Evolutionary conservation across 2,888 invertebrate genomes (phyloP).

Genomic region (Halocaridina rubra): DNA sequence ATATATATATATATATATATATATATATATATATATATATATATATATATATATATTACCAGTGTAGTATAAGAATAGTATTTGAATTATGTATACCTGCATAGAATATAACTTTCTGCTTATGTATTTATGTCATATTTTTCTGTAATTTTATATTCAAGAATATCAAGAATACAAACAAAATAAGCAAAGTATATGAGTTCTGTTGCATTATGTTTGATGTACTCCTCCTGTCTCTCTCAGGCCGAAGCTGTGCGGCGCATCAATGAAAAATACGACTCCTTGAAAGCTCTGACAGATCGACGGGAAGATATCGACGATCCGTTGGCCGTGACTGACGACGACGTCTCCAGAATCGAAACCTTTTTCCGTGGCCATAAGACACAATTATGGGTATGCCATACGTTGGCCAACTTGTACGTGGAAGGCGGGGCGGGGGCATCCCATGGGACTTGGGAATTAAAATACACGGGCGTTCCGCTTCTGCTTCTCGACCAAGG

Average conservation of each 20-base stretch:
- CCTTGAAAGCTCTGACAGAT: conserved; percentile 51
- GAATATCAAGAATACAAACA: too few relatives aligned
- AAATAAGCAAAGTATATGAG: too few relatives aligned
- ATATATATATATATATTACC: neutral
- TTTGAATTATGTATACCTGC: too few relatives aligned
- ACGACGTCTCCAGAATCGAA: conserved; percentile 78
- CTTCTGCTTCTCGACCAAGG: conserved; percentile 82
- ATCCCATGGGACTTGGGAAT: conserved; percentile 73
- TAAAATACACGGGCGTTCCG: conserved; percentile 83
- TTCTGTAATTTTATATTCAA: too few relatives aligned
- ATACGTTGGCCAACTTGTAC: conserved; percentile 80
- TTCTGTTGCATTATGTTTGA: too few relatives aligned
- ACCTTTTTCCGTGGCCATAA: conserved; percentile 81
- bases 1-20: neutral
- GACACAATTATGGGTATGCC: conserved; percentile 82
- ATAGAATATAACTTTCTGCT: too few relatives aligned
- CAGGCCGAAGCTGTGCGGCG: conserved; percentile 54
- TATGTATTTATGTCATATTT: too few relatives aligned
- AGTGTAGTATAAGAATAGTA: too few relatives aligned
- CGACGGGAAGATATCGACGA: conserved; percentile 53
- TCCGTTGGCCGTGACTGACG: conserved; percentile 71
- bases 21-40: neutral
- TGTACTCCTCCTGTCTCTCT: neutral
- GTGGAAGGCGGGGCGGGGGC: conserved; percentile 68
- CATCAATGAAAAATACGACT: conserved; percentile 63